A percentile compares a stretch with the other conserved stretches of the same genome.
Conservation (phyloP, 2,113 vertebrate species). For the Mixornis gularis region DNA sequence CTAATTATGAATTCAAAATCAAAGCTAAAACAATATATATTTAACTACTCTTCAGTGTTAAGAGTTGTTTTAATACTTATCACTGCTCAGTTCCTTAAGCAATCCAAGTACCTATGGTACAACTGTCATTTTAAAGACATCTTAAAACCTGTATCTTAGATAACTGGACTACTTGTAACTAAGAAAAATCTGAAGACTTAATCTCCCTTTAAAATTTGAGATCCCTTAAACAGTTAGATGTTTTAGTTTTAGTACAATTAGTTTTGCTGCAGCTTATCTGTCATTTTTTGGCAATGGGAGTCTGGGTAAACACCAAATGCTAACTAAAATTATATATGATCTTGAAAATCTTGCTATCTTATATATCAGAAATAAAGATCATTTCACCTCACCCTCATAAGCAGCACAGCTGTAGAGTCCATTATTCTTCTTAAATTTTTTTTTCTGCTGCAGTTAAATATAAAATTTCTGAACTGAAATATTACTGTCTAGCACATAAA, state of each 20-base stretch:
- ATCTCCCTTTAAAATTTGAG: background rate
- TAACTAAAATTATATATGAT: background rate
- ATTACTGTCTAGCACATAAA: background rate
- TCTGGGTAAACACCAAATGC: background rate
- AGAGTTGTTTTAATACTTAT: background rate
- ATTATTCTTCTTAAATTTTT: background rate
- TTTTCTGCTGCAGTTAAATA: background rate
- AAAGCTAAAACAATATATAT: background rate
- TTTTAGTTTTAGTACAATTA: background rate
- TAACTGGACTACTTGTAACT: background rate
- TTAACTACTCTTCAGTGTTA: background rate
- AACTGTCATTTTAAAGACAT: background rate
- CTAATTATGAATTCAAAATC: background rate
- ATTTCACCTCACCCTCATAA: background rate
- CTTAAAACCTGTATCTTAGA: background rate
- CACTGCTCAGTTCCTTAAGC: background rate
- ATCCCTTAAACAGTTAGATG: background rate
- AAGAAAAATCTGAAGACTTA: background rate
- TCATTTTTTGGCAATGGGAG: background rate
- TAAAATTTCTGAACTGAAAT: background rate
- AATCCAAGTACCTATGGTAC: background rate
- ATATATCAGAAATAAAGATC: background rate
- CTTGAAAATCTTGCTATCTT: background rate
- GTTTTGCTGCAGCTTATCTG: background rate
- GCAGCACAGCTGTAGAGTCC: fast-evolving